Base-by-base conservation (phyloP, 2,797 vertebrate species). In the Eulemur albifrons region DNA sequence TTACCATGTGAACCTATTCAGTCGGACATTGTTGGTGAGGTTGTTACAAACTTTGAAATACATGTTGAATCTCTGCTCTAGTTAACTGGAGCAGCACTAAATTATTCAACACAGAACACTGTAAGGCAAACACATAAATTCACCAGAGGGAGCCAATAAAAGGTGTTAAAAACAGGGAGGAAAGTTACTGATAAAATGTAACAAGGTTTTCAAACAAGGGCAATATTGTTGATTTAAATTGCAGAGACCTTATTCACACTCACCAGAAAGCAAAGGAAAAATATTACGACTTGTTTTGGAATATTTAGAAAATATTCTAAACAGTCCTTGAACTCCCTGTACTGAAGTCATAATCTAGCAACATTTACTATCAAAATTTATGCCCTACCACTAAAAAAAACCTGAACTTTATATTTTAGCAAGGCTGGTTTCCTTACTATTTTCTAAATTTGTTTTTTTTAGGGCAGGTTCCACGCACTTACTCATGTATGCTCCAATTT, bases 121-220 rank as follows among this genome's bases (percentile, higher is more conserved):
- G 15, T 85, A 96, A 96, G 69, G 48, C 79, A 93, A 94, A 77
- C 54, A 77, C 45, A 86, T 61, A 83, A 80, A 86, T 88, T 88
- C 61, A 82, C 87, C 76, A 76, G 92, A 93, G 70, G 94, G 90
- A 88, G n/a, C n/a, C 95, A 96, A 82, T 95, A 96, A 96, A 94
- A 97, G 52, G 75, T 88, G 82, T 90, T 94, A 79, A 93, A 97
- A 90, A 80, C 63, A 80, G 10, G 59, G 54, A 43, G 4, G 15
- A 85, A 77, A 76, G 18, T 84, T 93, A 63, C 76, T 79, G 90
- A 77, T 88, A 92, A 96, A 96, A 89, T 65, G 54, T 84, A 81
- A 85, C 17, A 67, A 93, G 70, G 23, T 85, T 97, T 97, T 92
- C 84, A 95, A 87, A 88, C 12, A 76, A 48, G 73, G 54, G 20